Conservation (phyloP, 2,888 invertebrate genomes). For the Mythimna ferrago region DNA sequence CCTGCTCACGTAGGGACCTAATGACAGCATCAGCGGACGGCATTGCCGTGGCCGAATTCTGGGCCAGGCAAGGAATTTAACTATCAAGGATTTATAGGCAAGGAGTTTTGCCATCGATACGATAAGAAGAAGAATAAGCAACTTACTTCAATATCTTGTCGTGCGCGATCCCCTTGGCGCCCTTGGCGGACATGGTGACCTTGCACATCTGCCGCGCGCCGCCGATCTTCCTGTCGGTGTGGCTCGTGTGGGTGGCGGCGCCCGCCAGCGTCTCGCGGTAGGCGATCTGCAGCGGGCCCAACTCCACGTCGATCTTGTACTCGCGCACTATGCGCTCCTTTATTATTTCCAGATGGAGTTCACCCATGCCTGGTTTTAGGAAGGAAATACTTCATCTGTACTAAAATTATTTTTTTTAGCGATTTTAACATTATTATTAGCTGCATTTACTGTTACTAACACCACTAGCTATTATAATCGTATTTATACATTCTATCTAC, state of each 20-base stretch:
- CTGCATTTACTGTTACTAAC: too few relatives aligned
- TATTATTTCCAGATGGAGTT: constrained; percentile 98
- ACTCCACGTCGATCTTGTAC: constrained; percentile 97
- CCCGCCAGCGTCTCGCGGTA: constrained; percentile 94
- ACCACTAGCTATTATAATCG: too few relatives aligned
- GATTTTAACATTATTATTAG: too few relatives aligned
- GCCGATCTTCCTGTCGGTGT: constrained; percentile 92
- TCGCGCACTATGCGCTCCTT: constrained; percentile 96
- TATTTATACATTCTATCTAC: too few relatives aligned
- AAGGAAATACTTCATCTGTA: neutral
- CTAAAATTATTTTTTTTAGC: too few relatives aligned
- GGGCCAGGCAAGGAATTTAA: too few relatives aligned
- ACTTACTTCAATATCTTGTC: constrained; percentile 88
- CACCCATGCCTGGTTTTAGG: constrained; percentile 96
- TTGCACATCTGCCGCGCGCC: constrained; percentile 91
- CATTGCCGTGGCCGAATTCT: too few relatives aligned
- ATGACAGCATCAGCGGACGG: too few relatives aligned
- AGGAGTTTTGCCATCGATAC: too few relatives aligned
- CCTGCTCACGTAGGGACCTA: too few relatives aligned
- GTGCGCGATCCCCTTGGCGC: constrained; percentile 80
- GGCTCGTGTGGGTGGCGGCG: constrained; percentile 82
- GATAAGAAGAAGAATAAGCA: too few relatives aligned
- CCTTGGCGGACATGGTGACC: constrained; percentile 91
- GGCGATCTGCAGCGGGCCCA: constrained; percentile 97
- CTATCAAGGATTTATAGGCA: too few relatives aligned